phyloP scores from a whole-genome alignment of 2,888 invertebrate species.

The Hypolimnas misippus region DNA sequence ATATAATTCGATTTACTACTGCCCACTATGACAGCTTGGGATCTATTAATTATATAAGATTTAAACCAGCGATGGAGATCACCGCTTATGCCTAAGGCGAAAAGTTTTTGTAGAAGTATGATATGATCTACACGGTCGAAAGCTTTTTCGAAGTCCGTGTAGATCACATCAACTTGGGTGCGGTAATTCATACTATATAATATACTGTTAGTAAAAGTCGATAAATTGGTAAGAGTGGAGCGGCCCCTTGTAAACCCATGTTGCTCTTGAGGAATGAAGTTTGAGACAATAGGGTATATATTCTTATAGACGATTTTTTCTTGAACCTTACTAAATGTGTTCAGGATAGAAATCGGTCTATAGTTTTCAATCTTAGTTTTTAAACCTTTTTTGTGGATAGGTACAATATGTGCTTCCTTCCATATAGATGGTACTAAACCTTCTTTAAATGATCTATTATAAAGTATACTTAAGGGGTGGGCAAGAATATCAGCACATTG shows the following conservation, averaged over 20 bases:
- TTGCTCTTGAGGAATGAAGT: background rate
- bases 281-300: background rate
- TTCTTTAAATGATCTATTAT: slow-evolving; percentile 1
- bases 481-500: slow-evolving; percentile 6
- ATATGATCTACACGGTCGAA: background rate
- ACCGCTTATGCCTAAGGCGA: background rate
- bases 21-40: background rate
- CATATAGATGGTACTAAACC: slow-evolving; percentile 18
- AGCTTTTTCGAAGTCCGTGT: background rate
- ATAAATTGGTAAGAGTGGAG: no score
- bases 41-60: no score
- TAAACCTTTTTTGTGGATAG: slow-evolving; percentile 25
- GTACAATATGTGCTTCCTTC: slow-evolving; percentile 19
- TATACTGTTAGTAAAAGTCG: background rate
- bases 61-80: background rate
- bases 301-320: slow-evolving; percentile 11
- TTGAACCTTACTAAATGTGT: slow-evolving; percentile 4
- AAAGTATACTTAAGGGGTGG: background rate
- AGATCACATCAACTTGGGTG: background rate
- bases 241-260: background rate
- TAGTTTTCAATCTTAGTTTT: slow-evolving; percentile 20
- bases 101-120: background rate
- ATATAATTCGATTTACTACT: no score
- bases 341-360: slow-evolving; percentile 22
- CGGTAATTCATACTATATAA: background rate